phyloP scores from a whole-genome alignment of 1,140 invertebrate genomes.

The Drosophila simulans region DNA sequence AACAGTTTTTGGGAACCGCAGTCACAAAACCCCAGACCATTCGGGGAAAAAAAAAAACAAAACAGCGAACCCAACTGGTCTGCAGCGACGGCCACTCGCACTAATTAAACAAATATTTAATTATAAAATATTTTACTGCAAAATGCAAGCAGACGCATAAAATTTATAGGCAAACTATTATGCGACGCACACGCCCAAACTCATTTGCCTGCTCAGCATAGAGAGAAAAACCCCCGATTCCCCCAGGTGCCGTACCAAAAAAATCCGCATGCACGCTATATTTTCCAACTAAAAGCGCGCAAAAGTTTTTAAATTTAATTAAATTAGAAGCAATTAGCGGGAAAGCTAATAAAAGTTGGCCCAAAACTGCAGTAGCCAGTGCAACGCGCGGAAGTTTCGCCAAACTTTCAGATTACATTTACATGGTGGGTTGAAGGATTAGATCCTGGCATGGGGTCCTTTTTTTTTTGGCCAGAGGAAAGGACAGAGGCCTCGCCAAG shows the following conservation, averaged over 20 bases:
- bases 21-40: slow-evolving; percentile 4
- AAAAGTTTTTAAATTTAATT: slow-evolving; percentile 82
- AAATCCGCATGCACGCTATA: slow-evolving; percentile 61
- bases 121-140: slow-evolving; percentile 80
- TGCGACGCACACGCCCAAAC: slow-evolving; percentile 46
- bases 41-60: neutral
- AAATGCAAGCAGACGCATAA: slow-evolving; percentile 76
- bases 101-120: slow-evolving; percentile 84
- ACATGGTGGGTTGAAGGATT: neutral
- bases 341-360: slow-evolving; percentile 81
- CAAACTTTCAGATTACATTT: slow-evolving; percentile 45
- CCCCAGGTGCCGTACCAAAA: slow-evolving; percentile 6
- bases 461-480: neutral
- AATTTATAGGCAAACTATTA: slow-evolving; percentile 82
- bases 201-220: slow-evolving; percentile 51
- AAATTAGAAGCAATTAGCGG: slow-evolving; percentile 81
- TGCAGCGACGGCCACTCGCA: slow-evolving; percentile 50
- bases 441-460: neutral
- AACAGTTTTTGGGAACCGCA: slow-evolving; percentile 47
- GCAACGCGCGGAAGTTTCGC: slow-evolving; percentile 29
- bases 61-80: slow-evolving; percentile 9
- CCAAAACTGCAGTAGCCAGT: slow-evolving; percentile 60
- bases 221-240: neutral
- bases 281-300: slow-evolving; percentile 73
- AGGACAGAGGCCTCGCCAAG: slow-evolving; percentile 35